phyloP scores from a whole-genome alignment of 2,888 invertebrate species.

The Calameuta filiformis region DNA sequence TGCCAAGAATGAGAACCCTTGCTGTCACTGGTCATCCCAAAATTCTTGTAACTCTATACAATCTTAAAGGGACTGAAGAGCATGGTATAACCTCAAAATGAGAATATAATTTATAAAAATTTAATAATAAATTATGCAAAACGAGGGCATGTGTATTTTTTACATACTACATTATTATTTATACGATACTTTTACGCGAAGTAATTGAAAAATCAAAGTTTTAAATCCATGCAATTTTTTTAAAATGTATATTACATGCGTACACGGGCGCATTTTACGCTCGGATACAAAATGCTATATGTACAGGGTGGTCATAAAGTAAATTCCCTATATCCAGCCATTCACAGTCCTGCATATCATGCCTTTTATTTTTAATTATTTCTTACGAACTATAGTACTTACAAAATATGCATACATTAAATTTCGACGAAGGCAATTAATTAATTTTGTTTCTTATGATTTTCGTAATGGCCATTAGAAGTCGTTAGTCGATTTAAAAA shows the following conservation, averaged over 20 bases:
- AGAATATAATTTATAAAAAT: background rate
- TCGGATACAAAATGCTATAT: too few species aligned
- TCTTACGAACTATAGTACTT: background rate
- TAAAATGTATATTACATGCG: too few species aligned
- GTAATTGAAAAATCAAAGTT: background rate
- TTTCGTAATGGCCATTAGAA: background rate
- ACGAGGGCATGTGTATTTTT: background rate
- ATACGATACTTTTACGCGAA: background rate
- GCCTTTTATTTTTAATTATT: background rate
- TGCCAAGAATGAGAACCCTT: background rate
- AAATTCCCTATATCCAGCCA: too few species aligned
- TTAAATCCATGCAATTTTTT: background rate
- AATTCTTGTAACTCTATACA: background rate
- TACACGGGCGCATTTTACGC: background rate
- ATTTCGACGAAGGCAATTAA: background rate
- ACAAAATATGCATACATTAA: background rate
- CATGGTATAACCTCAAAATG: background rate
- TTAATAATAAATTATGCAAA: background rate
- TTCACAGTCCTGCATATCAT: background rate
- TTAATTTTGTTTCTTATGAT: background rate
- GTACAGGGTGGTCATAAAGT: too few species aligned
- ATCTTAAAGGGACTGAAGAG: background rate
- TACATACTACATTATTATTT: background rate
- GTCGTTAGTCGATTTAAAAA: background rate
- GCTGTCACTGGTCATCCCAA: background rate